Base-by-base conservation (phyloP, 2,113 vertebrate species). In the Lucifuga dentata region DNA sequence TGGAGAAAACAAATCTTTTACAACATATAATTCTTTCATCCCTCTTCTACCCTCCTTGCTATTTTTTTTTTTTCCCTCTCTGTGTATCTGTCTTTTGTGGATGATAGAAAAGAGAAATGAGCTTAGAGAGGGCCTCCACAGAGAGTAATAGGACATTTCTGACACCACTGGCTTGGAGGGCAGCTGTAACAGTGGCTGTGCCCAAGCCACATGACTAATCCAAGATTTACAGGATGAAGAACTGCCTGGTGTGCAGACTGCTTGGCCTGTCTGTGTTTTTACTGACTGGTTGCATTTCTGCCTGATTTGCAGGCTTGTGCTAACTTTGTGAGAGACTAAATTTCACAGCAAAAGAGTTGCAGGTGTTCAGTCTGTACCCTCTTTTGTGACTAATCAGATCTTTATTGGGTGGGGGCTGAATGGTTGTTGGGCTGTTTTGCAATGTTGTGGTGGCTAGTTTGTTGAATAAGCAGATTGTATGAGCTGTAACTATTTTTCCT, bases 171-270 rank as follows among this genome's bases (percentile, higher is more conserved):
- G 64, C 85, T 88, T 53, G 68, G 56, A 83, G 68, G 76, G 78
- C 89, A 89, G 82, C 78, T 83, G 87, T 87, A 86, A 82, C 38
- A 21, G 20, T 29, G 43, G 77, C 72, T 78, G 83, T 69, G 78
- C 89, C 89, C 66, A 0, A 1, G 52, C 74, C 50, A 71, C 75
- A 61, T 81, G 71, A 71, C 84, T 91, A 90, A 92, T 93, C 89
- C 78, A 80, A 80, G 90, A 84, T 82, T 48, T 68, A 65, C 67
- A 65, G 86, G 76, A 79, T 21, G 44, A 19, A 17, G 38, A 46
- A 33, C 65, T 69, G 40, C 46, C 40, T 40, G 23, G 58, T 51
- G 60, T 9, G 1, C 57, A 71, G 13, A 77, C 70, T 65, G 57
- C 61, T 63, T 80, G 49, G 29, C 58, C 58, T 59, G 53, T 71